Evolutionary conservation across 2,113 vertebrate species (phyloP).

Genomic region (Perca flavescens): DNA sequence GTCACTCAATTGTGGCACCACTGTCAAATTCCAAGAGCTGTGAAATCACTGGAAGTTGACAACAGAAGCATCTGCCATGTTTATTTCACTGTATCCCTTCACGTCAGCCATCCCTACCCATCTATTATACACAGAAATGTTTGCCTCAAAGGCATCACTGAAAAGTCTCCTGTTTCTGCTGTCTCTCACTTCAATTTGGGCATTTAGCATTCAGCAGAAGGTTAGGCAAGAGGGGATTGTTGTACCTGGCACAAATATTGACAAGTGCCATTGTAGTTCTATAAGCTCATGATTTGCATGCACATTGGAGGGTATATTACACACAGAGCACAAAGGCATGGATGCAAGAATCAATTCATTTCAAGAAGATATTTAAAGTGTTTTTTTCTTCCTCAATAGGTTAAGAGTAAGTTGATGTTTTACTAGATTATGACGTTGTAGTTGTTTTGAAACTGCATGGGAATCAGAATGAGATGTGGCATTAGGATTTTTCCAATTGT

Average conservation of each 20-base stretch:
- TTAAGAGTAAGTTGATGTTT: conserved; percentile 4
- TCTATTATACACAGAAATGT: conserved; percentile 66
- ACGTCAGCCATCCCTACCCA: conserved; percentile 48
- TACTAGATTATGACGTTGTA: not conserved
- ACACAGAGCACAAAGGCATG: conserved; percentile 33
- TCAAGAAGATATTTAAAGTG: conserved; percentile 32
- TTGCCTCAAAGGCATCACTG: conserved; percentile 68
- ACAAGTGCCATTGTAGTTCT: conserved; percentile 66
- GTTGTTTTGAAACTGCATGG: not conserved
- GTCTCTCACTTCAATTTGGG: conserved; percentile 64
- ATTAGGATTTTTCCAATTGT: not conserved
- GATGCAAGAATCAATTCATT: conserved; percentile 45
- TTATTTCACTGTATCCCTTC: conserved; percentile 74
- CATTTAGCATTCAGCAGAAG: conserved; percentile 73
- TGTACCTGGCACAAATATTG: conserved; percentile 74
- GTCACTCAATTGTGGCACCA: conserved; percentile 69
- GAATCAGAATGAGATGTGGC: not conserved
- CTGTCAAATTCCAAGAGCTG: conserved; percentile 75
- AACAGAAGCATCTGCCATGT: conserved; percentile 74
- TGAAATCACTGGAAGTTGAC: conserved; percentile 79
- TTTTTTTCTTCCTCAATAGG: not conserved
- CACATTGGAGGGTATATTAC: conserved; percentile 51
- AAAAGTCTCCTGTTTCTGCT: conserved; percentile 62
- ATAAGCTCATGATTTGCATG: conserved; percentile 58
- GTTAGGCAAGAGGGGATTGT: conserved; percentile 58